A percentile compares a stretch with the other conserved stretches of the same genome.
phyloP scores from a whole-genome alignment of 2,113 vertebrate species.

The Pipa parva region DNA sequence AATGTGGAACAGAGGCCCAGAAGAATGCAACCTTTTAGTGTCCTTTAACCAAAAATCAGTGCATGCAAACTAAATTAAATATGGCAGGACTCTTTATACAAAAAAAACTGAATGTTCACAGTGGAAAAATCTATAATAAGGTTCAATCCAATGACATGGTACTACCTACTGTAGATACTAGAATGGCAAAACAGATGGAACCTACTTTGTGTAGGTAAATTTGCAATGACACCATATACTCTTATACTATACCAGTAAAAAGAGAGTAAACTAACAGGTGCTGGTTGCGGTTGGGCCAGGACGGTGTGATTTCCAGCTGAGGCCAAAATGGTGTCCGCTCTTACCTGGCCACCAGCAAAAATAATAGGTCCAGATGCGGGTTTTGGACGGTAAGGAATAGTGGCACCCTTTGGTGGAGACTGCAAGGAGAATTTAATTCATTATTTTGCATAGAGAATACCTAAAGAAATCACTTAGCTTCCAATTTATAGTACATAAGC shows the following conservation, averaged over 20 bases:
- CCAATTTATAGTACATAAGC: too few relatives aligned
- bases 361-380: constrained; percentile 69
- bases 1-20: too few relatives aligned
- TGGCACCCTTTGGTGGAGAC: constrained; percentile 90
- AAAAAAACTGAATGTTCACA: not conserved
- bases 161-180: not conserved
- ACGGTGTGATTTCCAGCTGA: constrained; percentile 77
- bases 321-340: constrained; percentile 70
- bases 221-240: constrained; percentile 62
- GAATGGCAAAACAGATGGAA: constrained; percentile 8
- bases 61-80: too few relatives aligned
- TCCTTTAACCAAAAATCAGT: too few relatives aligned
- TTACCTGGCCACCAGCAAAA: constrained; percentile 73
- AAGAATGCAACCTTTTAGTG: too few relatives aligned
- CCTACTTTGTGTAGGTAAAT: constrained; percentile 52
- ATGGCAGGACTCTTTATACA: not conserved
- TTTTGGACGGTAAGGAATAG: constrained; percentile 88
- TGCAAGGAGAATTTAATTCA: constrained; percentile 62
- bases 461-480: too few relatives aligned
- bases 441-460: too few relatives aligned
- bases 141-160: not conserved
- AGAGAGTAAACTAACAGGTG: constrained; percentile 75
- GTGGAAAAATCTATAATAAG: not conserved
- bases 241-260: constrained; percentile 61
- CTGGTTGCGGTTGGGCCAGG: constrained; percentile 76